These are phyloP conservation scores for Aphis gossypii DNA, from an alignment of 1,140 invertebrate species.

Conservation along the genomic window DNA sequence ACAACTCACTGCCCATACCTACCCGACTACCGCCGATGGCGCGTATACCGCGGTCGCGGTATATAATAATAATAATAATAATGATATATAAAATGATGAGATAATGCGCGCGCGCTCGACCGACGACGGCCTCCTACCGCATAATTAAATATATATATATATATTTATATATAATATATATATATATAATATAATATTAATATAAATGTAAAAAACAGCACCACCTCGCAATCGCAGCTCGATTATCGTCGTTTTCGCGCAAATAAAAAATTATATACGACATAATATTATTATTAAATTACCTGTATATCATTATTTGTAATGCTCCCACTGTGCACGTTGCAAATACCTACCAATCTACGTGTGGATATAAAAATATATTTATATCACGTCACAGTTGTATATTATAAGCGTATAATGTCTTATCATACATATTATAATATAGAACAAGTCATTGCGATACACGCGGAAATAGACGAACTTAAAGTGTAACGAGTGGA, in stretches of 20 bases:
- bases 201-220: neutral
- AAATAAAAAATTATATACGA: slow-evolving; percentile 4
- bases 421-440: no score
- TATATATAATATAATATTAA: no score
- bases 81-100: neutral
- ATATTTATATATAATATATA: no score
- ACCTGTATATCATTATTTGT: neutral
- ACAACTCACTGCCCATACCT: neutral
- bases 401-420: neutral
- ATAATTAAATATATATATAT: neutral
- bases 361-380: neutral
- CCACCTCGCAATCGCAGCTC: neutral
- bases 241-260: neutral
- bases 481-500: no score
- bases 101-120: neutral
- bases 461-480: no score
- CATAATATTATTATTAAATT: neutral
- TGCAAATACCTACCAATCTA: neutral
- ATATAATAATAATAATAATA: neutral
- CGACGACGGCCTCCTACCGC: neutral
- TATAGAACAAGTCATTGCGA: no score
- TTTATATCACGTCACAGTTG: neutral
- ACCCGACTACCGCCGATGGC: neutral
- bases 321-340: neutral
- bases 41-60: slow-evolving; percentile 5